Percentiles rank a stretch among this genome's conserved stretches.
phyloP scores from a whole-genome alignment of 2,113 vertebrate species.

The Geococcyx californianus region DNA sequence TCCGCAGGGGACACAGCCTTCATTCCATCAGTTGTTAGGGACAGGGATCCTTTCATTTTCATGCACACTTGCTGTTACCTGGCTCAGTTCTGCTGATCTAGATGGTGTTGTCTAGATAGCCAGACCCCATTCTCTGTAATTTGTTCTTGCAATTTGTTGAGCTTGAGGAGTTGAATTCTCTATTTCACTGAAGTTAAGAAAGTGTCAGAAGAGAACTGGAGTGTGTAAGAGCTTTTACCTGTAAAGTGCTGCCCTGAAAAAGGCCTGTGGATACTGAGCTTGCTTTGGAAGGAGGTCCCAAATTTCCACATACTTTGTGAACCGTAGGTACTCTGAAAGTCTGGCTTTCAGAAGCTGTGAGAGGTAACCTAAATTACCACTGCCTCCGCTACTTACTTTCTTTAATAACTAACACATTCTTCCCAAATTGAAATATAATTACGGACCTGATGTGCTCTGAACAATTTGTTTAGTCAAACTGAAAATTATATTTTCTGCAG shows the following conservation, averaged over 20 bases:
- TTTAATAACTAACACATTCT: conserved; percentile 51
- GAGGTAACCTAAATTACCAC: conserved; percentile 47
- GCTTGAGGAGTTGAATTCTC: not conserved
- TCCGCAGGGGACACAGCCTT: accelerated
- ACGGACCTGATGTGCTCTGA: conserved; percentile 27
- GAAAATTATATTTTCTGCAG: conserved; percentile 78
- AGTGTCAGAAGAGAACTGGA: not conserved
- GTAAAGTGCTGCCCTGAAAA: not conserved
- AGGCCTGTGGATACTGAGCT: not conserved
- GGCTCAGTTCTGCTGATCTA: too few species aligned
- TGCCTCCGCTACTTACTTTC: conserved; percentile 29
- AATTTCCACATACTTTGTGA: not conserved
- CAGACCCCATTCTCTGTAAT: not conserved
- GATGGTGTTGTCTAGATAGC: not conserved
- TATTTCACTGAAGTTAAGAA: not conserved
- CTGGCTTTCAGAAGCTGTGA: conserved; percentile 50
- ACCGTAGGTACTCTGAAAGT: not conserved
- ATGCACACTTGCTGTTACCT: accelerated
- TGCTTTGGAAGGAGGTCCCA: not conserved
- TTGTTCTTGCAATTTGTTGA: accelerated
- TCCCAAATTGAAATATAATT: conserved; percentile 64
- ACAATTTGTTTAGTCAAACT: conserved; percentile 72
- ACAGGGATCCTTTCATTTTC: not conserved
- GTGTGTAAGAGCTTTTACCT: not conserved
- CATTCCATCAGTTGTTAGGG: accelerated